phyloP scores from a whole-genome alignment of 2,113 vertebrate species.

The Brachyhypopomus gauderio region DNA sequence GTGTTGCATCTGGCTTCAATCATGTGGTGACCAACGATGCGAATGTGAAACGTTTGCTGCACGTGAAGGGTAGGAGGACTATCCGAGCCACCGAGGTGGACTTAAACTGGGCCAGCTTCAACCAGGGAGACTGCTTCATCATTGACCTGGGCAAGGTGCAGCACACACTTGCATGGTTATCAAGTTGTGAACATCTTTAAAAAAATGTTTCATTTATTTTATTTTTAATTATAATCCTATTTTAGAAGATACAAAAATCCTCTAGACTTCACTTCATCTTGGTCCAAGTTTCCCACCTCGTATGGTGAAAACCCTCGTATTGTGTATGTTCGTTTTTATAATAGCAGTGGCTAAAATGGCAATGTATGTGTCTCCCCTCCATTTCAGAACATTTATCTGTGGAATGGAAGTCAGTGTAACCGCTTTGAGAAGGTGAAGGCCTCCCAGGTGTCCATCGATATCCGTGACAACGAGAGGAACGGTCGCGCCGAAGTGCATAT shows the following conservation, averaged over 20 bases:
- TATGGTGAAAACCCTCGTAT: too few relatives aligned
- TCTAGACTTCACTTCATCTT: too few relatives aligned
- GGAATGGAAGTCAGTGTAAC: constrained; percentile 77
- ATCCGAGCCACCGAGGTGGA: constrained; percentile 76
- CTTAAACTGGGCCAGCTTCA: constrained; percentile 73
- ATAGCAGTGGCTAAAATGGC: not conserved
- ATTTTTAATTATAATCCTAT: not conserved
- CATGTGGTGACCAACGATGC: constrained; percentile 70
- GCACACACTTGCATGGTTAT: too few relatives aligned
- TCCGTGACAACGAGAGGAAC: constrained; percentile 78
- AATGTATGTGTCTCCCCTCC: not conserved
- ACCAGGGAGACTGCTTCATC: constrained; percentile 79
- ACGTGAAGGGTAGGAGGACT: constrained; percentile 75
- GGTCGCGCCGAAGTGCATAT: constrained; percentile 73
- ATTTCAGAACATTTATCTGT: constrained; percentile 74
- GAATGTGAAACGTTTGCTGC: constrained; percentile 70
- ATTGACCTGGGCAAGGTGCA: constrained; percentile 71
- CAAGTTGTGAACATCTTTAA: not conserved
- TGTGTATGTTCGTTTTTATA: not conserved
- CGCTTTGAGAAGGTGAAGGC: constrained; percentile 74
- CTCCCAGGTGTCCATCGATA: constrained; percentile 69
- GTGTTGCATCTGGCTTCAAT: constrained; percentile 77
- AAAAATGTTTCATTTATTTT: not conserved
- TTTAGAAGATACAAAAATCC: not conserved
- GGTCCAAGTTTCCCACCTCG: too few relatives aligned